These are phyloP conservation scores for Heliconius sara DNA, from an alignment of 2,888 invertebrate species.

Conservation along the genomic window DNA sequence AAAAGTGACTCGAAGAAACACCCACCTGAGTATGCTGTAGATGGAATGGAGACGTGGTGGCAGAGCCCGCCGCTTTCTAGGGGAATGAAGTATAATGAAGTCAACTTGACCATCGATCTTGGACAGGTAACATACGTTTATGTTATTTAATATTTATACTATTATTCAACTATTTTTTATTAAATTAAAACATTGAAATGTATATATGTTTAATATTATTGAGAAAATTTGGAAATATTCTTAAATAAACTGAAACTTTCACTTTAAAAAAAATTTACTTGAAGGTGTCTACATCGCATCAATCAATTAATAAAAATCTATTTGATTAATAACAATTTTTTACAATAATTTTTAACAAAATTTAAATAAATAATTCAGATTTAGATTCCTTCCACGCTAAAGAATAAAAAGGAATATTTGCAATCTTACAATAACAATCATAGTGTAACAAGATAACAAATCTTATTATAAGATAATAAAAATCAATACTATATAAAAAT, in stretches of 20 bases:
- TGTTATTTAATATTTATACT: background rate
- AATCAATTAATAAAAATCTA: too few species aligned
- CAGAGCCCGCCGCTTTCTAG: slow-evolving; percentile 99
- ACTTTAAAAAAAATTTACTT: too few species aligned
- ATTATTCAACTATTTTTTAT: background rate
- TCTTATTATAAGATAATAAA: background rate
- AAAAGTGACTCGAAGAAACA: slow-evolving; percentile 90
- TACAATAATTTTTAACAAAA: too few species aligned
- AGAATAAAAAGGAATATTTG: background rate
- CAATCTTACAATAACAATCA: background rate
- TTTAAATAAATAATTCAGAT: too few species aligned
- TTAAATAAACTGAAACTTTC: too few species aligned
- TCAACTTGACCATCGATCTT: slow-evolving; percentile 98
- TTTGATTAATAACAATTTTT: too few species aligned
- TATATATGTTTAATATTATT: too few species aligned
- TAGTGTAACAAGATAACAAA: background rate
- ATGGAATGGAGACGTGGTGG: slow-evolving; percentile 99
- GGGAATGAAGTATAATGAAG: slow-evolving; percentile 98
- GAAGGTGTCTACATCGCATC: too few species aligned
- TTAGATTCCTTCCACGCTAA: too few species aligned
- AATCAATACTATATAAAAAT: background rate
- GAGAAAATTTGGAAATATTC: too few species aligned
- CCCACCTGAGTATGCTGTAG: slow-evolving; percentile 95
- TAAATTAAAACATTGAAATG: too few species aligned
- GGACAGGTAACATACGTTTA: slow-evolving; percentile 89